A percentile compares a stretch with the other conserved stretches of the same genome.
Conservation (phyloP, 30 jellyfish, hydroid and myxozoan species). For the Sanderia malayensis region DNA sequence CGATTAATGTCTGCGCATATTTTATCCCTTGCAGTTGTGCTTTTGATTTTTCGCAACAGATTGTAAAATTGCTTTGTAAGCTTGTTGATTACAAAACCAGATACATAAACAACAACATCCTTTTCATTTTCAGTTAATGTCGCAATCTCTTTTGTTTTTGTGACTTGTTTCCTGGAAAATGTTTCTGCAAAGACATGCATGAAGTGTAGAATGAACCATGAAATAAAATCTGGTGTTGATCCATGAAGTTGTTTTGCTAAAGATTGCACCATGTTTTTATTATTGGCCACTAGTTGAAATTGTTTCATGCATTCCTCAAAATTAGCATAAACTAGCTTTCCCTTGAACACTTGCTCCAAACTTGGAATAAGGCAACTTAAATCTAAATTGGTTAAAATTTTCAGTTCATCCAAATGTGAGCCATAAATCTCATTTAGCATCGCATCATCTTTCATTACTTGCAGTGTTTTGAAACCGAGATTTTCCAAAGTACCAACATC, state of each 20-base stretch:
- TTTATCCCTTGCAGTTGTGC: constrained; percentile 1
- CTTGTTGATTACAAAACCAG: constrained; percentile 18
- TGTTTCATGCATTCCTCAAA: constrained; percentile 24
- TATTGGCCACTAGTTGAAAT: neutral
- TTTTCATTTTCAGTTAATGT: constrained; percentile 28
- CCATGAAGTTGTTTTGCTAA: constrained; percentile 13
- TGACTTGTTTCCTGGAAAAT: constrained; percentile 1
- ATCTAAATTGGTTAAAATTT: constrained; percentile 7
- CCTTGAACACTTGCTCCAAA: neutral
- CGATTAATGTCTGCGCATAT: constrained; percentile 7
- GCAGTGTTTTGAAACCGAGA: neutral
- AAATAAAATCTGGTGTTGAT: constrained; percentile 15
- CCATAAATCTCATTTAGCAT: constrained; percentile 20
- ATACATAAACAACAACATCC: constrained; percentile 26
- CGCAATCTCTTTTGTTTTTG: neutral
- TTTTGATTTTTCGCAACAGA: neutral
- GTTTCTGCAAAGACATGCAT: constrained; percentile 29
- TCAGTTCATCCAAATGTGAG: constrained; percentile 1
- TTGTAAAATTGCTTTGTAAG: constrained; percentile 9
- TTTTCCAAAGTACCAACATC: neutral
- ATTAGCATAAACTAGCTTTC: constrained; percentile 20
- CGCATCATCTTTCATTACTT: neutral
- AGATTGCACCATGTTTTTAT: neutral
- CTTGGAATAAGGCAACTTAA: constrained; percentile 23
- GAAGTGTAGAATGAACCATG: constrained; percentile 25